These are phyloP conservation scores for Pogonus chalceus DNA, from an alignment of 1,140 invertebrate genomes.

Conservation along the genomic window DNA sequence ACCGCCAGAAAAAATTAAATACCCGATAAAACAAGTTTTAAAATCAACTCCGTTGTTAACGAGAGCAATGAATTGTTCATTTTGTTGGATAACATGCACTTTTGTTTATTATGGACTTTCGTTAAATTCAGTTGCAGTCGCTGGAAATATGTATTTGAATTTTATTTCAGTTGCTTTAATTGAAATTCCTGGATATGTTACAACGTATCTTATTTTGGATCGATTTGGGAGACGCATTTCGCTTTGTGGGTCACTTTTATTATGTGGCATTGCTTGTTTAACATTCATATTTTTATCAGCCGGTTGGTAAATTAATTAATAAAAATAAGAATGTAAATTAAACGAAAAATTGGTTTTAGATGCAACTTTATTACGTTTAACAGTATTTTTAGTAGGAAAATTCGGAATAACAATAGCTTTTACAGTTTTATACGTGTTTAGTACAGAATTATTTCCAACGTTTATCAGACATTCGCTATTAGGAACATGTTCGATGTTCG, in stretches of 20 bases:
- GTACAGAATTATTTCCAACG: constrained; percentile 44
- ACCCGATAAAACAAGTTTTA: constrained; percentile 18
- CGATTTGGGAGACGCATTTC: constrained; percentile 46
- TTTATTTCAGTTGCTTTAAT: constrained; percentile 40
- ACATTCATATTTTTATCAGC: constrained; percentile 34
- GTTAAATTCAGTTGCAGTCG: constrained; percentile 49
- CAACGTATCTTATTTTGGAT: constrained; percentile 42
- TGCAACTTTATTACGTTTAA: constrained; percentile 12
- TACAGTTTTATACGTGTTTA: constrained; percentile 40
- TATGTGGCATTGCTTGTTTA: constrained; percentile 34
- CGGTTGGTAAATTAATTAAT: constrained; percentile 17
- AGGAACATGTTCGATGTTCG: constrained; percentile 52
- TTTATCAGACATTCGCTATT: constrained; percentile 36
- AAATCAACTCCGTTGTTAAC: constrained; percentile 35
- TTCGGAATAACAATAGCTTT: constrained; percentile 42
- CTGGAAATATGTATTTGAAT: constrained; percentile 42
- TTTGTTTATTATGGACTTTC: constrained; percentile 56
- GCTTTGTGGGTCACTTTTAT: constrained; percentile 41
- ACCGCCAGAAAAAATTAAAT: constrained; percentile 1
- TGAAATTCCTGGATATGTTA: constrained; percentile 44
- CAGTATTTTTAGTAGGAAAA: constrained; percentile 42
- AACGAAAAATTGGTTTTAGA: constrained; percentile 4
- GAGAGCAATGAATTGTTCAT: constrained; percentile 37
- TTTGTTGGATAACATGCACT: constrained; percentile 40
- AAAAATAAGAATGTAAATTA: background rate